Conservation (phyloP, 2,888 invertebrate genomes). For the Arctia plantaginis region DNA sequence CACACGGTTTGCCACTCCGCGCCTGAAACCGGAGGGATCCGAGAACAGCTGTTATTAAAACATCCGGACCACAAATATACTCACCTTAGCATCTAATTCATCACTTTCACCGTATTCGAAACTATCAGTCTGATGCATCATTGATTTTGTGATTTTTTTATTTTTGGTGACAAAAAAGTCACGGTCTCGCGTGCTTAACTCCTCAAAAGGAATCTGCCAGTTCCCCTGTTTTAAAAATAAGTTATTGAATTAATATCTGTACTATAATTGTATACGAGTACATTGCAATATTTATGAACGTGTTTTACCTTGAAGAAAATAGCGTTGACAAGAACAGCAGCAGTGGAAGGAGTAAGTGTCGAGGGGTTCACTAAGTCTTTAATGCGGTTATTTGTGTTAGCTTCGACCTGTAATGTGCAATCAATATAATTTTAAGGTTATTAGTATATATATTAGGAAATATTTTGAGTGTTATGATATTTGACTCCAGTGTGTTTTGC, state of each 20-base stretch:
- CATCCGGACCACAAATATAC: too few relatives aligned
- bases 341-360: conserved; percentile 82
- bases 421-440: conserved; percentile 49
- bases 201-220: conserved; percentile 89
- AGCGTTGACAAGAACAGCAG: conserved; percentile 92
- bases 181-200: conserved; percentile 79
- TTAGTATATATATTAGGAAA: background rate
- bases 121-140: conserved; percentile 87
- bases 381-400: conserved; percentile 74
- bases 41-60: too few relatives aligned
- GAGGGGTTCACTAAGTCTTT: conserved; percentile 86
- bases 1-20: too few relatives aligned
- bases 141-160: conserved; percentile 87
- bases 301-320: conserved; percentile 91
- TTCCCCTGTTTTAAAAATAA: conserved; percentile 81
- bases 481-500: background rate
- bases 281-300: background rate
- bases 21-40: too few relatives aligned
- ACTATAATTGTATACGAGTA: background rate
- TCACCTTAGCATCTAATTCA: conserved; percentile 77
- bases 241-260: background rate
- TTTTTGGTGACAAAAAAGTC: conserved; percentile 88
- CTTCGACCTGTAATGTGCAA: conserved; percentile 82
- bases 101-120: conserved; percentile 72
- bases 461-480: background rate